Evolutionary conservation across 1,140 invertebrate species (phyloP), one percentile per base, ranked within the genome.

Genomic region (Eriosoma lanigerum): DNA sequence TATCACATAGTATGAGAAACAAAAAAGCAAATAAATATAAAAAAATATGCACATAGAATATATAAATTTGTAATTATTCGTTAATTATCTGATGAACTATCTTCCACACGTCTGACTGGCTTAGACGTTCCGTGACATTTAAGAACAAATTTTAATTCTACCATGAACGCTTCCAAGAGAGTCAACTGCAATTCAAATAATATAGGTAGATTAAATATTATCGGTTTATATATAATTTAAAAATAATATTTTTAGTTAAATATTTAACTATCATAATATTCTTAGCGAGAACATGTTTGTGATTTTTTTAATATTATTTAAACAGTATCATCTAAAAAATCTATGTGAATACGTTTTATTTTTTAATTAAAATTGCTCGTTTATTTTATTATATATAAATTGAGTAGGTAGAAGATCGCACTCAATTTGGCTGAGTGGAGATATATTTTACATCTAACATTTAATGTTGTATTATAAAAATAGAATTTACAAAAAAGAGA

Each of bases 121-220:
- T 94, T 94, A 2, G 91, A 91, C 38, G 91, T 91, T 2, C 91
- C 92, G 46, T 90, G 91, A 83, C 92, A 94, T 83, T 90, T 90
- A 0, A 92, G 82, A 3, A 92, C 90, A 82, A 95, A 95, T 83
- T 90, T 90, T 12, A 94, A 81, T 84, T 95, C 93, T 82, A 91
- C 89, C 17, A 89, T 86, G 4, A 94, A 83, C 83, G 92, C 91
- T 72, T 89, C 85, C 83, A 89, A 90, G 82, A 93, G 91, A 1
- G 90, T 87, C 12, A 90, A 88, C 90, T 93, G 83, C 29, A 87
- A 72, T 72, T 5, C 21, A 70, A 50, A 50, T 68, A 24, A 13
- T 15, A 15, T 29, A 26, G 3, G 17, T 60, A 26, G n/a, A 17
- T 29, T 26, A 17, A 62, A 9, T 38, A 1, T 62, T 62, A 29